Percentiles rank a stretch among this genome's conserved stretches.
These are phyloP conservation scores for Strix aluco DNA, from an alignment of 2,113 vertebrate species.

Conservation along the genomic window DNA sequence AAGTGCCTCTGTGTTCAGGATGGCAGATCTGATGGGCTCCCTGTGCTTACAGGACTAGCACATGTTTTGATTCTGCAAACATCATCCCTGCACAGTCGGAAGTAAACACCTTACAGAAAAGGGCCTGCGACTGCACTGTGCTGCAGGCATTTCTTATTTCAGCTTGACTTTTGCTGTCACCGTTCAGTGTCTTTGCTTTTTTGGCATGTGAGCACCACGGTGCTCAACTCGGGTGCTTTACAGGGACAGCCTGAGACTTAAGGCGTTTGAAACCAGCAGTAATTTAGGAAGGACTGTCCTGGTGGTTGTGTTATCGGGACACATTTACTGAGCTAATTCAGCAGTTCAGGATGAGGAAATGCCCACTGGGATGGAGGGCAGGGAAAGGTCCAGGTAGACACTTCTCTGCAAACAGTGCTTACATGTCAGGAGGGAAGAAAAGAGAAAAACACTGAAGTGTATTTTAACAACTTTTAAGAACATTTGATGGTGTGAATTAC, in stretches of 20 bases:
- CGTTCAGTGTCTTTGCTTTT: neutral
- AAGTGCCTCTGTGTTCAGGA: neutral
- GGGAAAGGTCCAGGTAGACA: no score
- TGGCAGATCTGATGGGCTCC: neutral
- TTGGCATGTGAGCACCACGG: neutral
- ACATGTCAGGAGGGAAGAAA: neutral
- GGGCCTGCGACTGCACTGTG: neutral
- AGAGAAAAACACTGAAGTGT: neutral
- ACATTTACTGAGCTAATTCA: neutral
- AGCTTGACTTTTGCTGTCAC: neutral
- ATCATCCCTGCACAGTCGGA: neutral
- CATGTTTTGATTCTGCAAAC: neutral
- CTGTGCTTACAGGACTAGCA: neutral
- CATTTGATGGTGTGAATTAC: neutral
- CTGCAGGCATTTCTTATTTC: fast-evolving
- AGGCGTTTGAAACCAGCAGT: neutral
- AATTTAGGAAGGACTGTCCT: neutral
- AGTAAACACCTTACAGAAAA: fast-evolving
- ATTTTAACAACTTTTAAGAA: neutral
- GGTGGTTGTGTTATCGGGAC: neutral
- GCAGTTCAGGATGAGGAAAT: neutral
- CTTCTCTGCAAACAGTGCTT: neutral
- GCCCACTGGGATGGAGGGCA: neutral
- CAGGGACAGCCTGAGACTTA: neutral
- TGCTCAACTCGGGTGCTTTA: neutral